Conservation (phyloP, 2,113 vertebrate genomes). For the Leucosticte australis region DNA sequence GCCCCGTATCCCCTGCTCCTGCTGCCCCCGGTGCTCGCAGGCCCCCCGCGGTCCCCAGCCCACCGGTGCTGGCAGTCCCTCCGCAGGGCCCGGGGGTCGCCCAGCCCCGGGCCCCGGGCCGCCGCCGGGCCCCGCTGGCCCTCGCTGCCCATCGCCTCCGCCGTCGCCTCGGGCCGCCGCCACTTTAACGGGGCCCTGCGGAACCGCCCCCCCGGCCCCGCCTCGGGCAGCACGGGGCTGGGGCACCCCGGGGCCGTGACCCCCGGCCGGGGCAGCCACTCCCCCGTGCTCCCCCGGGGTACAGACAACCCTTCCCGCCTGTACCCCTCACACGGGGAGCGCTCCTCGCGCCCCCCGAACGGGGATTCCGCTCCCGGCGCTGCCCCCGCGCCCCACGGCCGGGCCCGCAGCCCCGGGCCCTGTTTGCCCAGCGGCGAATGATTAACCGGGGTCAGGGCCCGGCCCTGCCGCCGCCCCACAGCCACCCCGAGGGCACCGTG, state of each 20-base stretch:
- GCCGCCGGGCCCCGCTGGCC: neutral
- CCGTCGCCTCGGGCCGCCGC: neutral
- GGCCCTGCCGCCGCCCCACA: neutral
- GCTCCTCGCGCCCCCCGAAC: no score
- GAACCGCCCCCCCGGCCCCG: neutral
- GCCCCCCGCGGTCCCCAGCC: neutral
- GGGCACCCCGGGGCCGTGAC: no score
- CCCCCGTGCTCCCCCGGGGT: neutral
- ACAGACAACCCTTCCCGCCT: neutral
- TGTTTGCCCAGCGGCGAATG: neutral
- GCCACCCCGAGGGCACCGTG: neutral
- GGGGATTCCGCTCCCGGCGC: neutral
- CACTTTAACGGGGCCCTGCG: neutral
- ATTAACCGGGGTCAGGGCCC: constrained; percentile 36
- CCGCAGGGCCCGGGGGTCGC: neutral
- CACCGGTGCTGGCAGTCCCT: constrained; percentile 15
- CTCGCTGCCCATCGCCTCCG: constrained; percentile 3
- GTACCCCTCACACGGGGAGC: neutral
- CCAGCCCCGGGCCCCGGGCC: neutral
- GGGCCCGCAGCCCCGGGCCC: neutral
- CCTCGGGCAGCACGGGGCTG: neutral
- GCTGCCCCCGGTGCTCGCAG: neutral
- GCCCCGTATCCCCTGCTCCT: neutral
- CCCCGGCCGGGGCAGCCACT: neutral
- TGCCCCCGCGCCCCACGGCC: neutral